Evolutionary conservation across 2,113 vertebrate species (phyloP).

Genomic region (Nannospalax galili): DNA sequence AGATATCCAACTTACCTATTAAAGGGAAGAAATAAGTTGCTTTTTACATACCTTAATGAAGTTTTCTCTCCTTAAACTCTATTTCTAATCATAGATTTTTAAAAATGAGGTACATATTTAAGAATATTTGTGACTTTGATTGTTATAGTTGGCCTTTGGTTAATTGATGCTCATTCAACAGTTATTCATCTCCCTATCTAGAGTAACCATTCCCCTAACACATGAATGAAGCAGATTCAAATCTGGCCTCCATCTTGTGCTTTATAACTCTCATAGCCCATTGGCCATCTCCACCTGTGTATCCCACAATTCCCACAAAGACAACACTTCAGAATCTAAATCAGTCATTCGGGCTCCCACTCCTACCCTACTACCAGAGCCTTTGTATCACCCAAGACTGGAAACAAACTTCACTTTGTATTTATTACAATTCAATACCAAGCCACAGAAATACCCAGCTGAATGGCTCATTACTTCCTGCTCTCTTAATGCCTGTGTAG

Average conservation of each 20-base stretch:
- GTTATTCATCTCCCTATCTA: not conserved
- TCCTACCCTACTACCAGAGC: not conserved
- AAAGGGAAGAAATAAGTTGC: conserved; percentile 27
- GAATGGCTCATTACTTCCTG: not conserved
- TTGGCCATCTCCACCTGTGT: not conserved
- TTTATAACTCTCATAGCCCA: not conserved
- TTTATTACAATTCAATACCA: not conserved
- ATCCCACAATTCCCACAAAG: not conserved
- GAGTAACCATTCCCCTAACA: not conserved
- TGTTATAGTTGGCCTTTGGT: not conserved
- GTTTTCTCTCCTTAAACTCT: not conserved
- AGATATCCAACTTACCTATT: not conserved
- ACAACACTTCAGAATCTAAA: not conserved
- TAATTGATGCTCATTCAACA: not conserved
- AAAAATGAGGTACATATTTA: not conserved
- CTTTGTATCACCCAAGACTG: not conserved
- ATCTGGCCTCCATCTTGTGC: not conserved
- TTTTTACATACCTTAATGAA: not conserved
- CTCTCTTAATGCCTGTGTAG: not conserved
- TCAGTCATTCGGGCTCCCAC: not conserved
- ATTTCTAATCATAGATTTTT: not conserved
- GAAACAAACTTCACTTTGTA: not conserved
- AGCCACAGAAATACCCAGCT: not conserved
- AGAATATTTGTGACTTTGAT: not conserved
- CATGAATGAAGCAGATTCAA: not conserved